Conservation (phyloP, 2,797 vertebrate species). For the Xiphorhynchus erythropygius region DNA sequence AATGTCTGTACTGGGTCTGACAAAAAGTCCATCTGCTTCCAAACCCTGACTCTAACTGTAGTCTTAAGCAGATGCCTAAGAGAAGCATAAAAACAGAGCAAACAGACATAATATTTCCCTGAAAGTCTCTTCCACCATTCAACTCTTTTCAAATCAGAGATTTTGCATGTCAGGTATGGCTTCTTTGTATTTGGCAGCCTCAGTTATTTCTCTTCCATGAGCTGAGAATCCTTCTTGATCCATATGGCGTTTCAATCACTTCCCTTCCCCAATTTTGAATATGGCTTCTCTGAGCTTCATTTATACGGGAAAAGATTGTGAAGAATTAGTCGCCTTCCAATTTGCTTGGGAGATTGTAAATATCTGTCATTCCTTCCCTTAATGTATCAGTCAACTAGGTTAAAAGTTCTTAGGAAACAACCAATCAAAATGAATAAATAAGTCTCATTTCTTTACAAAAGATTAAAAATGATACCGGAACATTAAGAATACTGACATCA, state of each 20-base stretch:
- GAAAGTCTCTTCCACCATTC: background rate
- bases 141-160: background rate
- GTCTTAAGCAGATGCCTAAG: background rate
- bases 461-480: background rate
- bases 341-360: background rate
- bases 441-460: background rate
- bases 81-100: background rate
- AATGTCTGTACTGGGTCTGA: background rate
- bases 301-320: background rate
- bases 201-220: background rate
- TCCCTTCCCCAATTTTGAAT: background rate
- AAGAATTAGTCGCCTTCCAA: background rate
- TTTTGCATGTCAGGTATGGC: background rate
- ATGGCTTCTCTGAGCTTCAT: background rate
- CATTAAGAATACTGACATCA: background rate
- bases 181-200: background rate
- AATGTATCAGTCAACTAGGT: background rate
- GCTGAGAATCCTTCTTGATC: background rate
- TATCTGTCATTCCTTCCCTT: background rate
- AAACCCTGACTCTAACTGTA: background rate
- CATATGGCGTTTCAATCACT: background rate
- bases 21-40: background rate
- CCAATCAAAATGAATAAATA: background rate
- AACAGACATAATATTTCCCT: background rate
- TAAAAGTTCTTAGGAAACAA: background rate